Percentiles rank a stretch among this genome's conserved stretches.
phyloP scores from a whole-genome alignment of 2,888 invertebrate species.

The Calameuta idolon region DNA sequence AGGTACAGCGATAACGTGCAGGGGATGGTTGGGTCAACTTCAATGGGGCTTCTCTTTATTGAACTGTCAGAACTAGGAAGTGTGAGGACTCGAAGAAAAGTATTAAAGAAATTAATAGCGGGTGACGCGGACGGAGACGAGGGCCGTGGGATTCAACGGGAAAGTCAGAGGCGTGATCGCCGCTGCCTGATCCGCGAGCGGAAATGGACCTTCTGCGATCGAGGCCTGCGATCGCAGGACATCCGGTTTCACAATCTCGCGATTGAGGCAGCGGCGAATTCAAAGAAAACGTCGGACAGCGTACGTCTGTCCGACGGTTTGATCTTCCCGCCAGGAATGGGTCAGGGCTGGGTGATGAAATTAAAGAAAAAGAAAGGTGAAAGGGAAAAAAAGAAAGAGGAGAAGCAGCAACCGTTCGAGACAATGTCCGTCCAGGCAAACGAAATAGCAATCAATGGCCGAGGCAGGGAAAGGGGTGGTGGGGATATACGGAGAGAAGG shows the following conservation, averaged over 20 bases:
- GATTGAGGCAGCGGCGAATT: slow-evolving; percentile 10
- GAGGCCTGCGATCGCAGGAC: slow-evolving; percentile 65
- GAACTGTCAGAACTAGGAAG: no score
- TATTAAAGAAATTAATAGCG: slow-evolving; percentile 1
- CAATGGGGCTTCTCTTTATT: no score
- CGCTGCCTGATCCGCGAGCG: slow-evolving; percentile 31
- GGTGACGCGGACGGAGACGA: slow-evolving; percentile 18
- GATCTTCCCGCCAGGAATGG: no score
- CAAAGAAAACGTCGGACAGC: slow-evolving; percentile 35
- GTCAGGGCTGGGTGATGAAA: not conserved
- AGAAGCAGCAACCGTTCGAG: slow-evolving; percentile 33
- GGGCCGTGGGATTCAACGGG: slow-evolving; percentile 2
- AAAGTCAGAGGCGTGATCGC: slow-evolving; percentile 11
- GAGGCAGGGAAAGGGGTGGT: not conserved
- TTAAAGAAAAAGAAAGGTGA: slow-evolving; percentile 18
- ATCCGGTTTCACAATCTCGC: slow-evolving; percentile 36
- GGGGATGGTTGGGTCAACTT: slow-evolving; percentile 29
- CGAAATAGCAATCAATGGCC: slow-evolving; percentile 6
- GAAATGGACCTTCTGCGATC: slow-evolving; percentile 57
- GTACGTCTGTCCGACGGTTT: slow-evolving; percentile 48
- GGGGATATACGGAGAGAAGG: not conserved
- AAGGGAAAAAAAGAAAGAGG: slow-evolving; percentile 18
- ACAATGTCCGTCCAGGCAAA: slow-evolving; percentile 11
- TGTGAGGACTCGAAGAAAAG: not conserved
- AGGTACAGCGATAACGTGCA: slow-evolving; percentile 64